phyloP scores from a whole-genome alignment of 2,797 vertebrate species.

The Babyrousa celebensis region DNA sequence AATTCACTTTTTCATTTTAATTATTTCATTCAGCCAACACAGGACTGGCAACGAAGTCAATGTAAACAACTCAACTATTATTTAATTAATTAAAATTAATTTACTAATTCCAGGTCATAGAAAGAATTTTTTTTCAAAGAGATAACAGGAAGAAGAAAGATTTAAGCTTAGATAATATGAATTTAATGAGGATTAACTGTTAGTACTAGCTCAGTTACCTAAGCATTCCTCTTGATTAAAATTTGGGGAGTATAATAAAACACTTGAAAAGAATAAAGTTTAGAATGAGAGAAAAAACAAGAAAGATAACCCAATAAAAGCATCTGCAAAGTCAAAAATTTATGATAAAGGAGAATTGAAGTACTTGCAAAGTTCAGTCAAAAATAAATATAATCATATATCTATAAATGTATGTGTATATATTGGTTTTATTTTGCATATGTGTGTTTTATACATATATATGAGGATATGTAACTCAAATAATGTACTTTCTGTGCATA shows the following conservation, averaged over 20 bases:
- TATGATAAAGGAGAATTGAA: neutral
- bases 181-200: neutral
- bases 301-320: neutral
- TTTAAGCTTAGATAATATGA: neutral
- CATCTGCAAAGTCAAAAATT: neutral
- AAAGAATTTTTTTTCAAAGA: slow-evolving; percentile 1
- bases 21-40: neutral
- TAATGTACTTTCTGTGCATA: neutral
- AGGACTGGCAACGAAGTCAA: neutral
- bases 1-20: neutral
- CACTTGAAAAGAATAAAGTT: neutral
- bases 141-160: neutral
- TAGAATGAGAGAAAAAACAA: neutral
- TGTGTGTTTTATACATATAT: neutral
- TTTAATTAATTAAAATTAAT: neutral
- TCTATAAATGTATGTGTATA: neutral
- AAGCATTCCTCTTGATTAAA: neutral
- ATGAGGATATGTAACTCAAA: neutral
- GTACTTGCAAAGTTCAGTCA: neutral
- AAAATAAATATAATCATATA: neutral
- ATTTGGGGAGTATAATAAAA: neutral
- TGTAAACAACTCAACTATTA: neutral
- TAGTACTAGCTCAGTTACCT: neutral
- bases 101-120: neutral
- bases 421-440: neutral